Evolutionary conservation across 2,113 vertebrate genomes (phyloP).

Genomic region (Limanda limanda): DNA sequence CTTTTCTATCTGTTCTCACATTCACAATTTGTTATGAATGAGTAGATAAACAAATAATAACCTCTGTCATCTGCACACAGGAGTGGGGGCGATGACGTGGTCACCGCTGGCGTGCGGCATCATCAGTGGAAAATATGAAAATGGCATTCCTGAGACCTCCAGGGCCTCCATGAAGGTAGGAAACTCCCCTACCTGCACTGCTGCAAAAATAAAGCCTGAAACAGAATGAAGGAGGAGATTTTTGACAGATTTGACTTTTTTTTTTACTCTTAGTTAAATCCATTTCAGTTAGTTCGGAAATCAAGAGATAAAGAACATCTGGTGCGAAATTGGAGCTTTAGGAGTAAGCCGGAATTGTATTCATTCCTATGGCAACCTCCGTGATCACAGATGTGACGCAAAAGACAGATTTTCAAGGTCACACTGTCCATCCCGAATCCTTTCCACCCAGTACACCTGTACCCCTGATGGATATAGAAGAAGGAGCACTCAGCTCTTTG

Average conservation of each 20-base stretch:
- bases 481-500: too few species aligned
- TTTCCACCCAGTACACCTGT: too few species aligned
- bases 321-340: too few species aligned
- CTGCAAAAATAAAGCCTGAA: neutral
- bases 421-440: too few species aligned
- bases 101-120: constrained; percentile 97
- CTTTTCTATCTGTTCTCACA: neutral
- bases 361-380: too few species aligned
- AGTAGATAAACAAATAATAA: neutral
- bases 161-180: constrained; percentile 97
- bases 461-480: too few species aligned
- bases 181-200: neutral
- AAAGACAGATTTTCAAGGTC: too few species aligned
- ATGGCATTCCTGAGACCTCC: constrained; percentile 94
- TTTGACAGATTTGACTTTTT: neutral
- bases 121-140: constrained; percentile 98
- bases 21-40: neutral
- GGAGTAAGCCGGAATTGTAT: too few species aligned
- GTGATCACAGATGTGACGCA: too few species aligned
- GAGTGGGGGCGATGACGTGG: constrained; percentile 98
- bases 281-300: too few species aligned
- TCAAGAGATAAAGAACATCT: too few species aligned
- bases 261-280: too few species aligned
- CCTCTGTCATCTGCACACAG: constrained; percentile 69
- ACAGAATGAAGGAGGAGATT: neutral